phyloP scores from a whole-genome alignment of 2,888 invertebrate genomes.

The Oxystoma pomonae region DNA sequence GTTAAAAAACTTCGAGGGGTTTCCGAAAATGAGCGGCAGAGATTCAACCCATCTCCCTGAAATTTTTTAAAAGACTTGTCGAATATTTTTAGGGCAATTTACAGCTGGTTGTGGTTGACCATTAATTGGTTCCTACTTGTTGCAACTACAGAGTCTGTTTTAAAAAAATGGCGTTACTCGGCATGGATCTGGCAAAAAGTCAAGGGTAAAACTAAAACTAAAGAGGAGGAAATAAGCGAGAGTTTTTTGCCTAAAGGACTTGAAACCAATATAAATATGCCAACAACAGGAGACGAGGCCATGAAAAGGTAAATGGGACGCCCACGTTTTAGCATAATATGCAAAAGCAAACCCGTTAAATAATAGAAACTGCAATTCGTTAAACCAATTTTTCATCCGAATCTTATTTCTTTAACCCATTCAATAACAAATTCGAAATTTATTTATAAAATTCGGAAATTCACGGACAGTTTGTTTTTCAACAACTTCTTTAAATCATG shows the following conservation, averaged over 20 bases:
- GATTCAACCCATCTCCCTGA: no score
- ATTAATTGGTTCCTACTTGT: conserved; percentile 37
- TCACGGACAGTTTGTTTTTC: no score
- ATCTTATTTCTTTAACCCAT: no score
- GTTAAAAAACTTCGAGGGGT: no score
- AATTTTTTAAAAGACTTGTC: no score
- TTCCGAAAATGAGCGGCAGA: no score
- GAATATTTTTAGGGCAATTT: conserved; percentile 35
- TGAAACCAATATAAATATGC: conserved; percentile 73
- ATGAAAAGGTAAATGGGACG: conserved; percentile 70
- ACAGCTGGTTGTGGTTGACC: conserved; percentile 39
- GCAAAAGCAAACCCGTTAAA: no score
- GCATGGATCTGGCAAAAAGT: conserved; percentile 43
- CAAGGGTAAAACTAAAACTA: conserved; percentile 36
- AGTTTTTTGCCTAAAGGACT: conserved; percentile 53
- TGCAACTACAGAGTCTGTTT: conserved; percentile 33
- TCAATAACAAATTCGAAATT: no score
- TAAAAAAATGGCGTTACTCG: conserved; percentile 38
- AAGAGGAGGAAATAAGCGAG: conserved; percentile 46
- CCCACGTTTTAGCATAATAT: background rate
- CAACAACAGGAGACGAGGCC: conserved; percentile 89
- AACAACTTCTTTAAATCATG: no score
- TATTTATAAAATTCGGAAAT: no score
- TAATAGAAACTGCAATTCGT: no score
- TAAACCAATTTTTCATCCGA: no score